These are phyloP conservation scores for Poeciliopsis turneri DNA, from an alignment of 2,797 vertebrate genomes.

Conservation along the genomic window DNA sequence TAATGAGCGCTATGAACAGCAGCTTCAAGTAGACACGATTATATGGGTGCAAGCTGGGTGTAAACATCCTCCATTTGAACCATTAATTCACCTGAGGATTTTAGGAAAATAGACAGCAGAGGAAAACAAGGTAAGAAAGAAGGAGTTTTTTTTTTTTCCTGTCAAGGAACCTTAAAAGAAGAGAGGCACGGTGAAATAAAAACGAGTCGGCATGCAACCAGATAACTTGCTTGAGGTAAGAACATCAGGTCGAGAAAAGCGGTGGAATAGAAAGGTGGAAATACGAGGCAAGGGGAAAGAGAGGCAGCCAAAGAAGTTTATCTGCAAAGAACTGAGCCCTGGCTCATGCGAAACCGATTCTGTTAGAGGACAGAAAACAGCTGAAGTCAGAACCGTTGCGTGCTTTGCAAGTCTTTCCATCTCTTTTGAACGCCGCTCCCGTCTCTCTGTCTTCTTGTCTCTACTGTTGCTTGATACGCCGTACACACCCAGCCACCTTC, in stretches of 20 bases:
- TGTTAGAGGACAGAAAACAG: constrained; percentile 49
- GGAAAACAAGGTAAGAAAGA: background rate
- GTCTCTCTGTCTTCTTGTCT: constrained; percentile 21
- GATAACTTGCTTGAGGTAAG: constrained; percentile 31
- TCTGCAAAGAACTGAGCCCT: constrained; percentile 39
- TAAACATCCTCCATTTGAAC: background rate
- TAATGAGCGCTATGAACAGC: background rate
- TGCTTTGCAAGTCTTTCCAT: constrained; percentile 46
- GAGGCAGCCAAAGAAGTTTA: constrained; percentile 29
- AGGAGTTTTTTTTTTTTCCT: background rate
- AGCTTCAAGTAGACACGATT: constrained; percentile 1
- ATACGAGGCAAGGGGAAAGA: constrained; percentile 38
- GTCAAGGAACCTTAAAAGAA: background rate
- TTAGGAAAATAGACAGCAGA: background rate
- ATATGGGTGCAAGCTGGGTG: background rate
- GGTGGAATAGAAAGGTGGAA: constrained; percentile 17
- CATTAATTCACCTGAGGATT: background rate
- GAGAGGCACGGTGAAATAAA: constrained; percentile 9
- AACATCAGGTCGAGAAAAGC: constrained; percentile 7
- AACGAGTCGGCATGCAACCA: constrained; percentile 9
- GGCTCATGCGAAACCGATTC: constrained; percentile 41
- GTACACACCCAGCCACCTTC: constrained; percentile 1
- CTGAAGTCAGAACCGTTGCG: constrained; percentile 60
- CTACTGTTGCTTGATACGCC: constrained; percentile 13
- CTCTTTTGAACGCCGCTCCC: constrained; percentile 19